phyloP scores from a whole-genome alignment of 1,140 invertebrate genomes.

The Patella vulgata region DNA sequence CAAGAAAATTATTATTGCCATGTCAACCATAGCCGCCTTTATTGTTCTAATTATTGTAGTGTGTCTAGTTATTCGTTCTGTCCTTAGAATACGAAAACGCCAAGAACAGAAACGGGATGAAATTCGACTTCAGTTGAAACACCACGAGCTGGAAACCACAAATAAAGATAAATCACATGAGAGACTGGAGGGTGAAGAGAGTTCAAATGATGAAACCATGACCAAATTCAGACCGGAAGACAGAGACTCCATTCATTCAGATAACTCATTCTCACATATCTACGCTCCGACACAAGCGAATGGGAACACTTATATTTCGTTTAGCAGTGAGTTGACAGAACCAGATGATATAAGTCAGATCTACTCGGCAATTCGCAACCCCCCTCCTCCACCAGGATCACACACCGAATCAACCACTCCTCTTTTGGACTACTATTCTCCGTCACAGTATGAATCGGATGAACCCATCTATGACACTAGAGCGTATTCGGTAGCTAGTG shows the following conservation, averaged over 20 bases:
- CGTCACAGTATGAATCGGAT: constrained; percentile 43
- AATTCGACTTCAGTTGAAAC: constrained; percentile 43
- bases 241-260: no score
- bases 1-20: constrained; percentile 42
- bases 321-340: constrained; percentile 43
- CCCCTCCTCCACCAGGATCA: constrained; percentile 38
- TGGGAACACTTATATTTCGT: constrained; percentile 52
- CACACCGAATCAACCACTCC: constrained; percentile 51
- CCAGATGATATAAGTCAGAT: constrained; percentile 30
- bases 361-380: constrained; percentile 25
- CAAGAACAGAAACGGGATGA: constrained; percentile 33
- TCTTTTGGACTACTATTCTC: constrained; percentile 43
- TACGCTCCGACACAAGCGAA: constrained; percentile 25
- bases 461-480: constrained; percentile 41
- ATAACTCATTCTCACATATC: constrained; percentile 19
- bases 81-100: constrained; percentile 23
- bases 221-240: no score
- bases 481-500: constrained; percentile 14
- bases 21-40: constrained; percentile 44
- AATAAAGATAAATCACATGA: constrained; percentile 21
- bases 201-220: constrained; percentile 11
- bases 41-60: constrained; percentile 35
- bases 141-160: constrained; percentile 43
- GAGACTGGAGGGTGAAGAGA: constrained; percentile 24
- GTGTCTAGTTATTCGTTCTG: constrained; percentile 34